A percentile compares a stretch with the other conserved stretches of the same genome.
phyloP scores from a whole-genome alignment of 2,797 vertebrate species.

The Labeo calbasu region DNA sequence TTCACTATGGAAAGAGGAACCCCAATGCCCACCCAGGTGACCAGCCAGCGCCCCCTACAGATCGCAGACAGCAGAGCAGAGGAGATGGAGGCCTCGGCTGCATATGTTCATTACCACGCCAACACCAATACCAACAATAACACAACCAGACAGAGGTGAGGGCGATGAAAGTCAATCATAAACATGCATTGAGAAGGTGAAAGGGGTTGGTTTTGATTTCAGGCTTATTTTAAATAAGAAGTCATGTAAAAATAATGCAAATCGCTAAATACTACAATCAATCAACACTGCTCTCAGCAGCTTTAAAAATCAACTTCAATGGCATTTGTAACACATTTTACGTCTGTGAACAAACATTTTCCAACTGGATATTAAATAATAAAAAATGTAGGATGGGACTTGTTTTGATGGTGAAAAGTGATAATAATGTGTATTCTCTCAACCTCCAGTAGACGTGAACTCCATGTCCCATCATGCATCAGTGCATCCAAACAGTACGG shows the following conservation, averaged over 20 bases:
- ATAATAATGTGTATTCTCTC: not conserved
- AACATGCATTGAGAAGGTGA: too few species aligned
- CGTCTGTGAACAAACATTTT: too few species aligned
- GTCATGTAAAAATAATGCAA: too few species aligned
- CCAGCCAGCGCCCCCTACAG: conserved; percentile 87
- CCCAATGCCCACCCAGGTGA: conserved; percentile 75
- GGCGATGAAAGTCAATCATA: too few species aligned
- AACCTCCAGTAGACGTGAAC: not conserved
- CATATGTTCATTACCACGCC: conserved; percentile 66
- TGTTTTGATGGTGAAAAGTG: not conserved
- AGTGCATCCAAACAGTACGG: not conserved
- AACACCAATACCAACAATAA: conserved; percentile 74
- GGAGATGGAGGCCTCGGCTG: conserved; percentile 80
- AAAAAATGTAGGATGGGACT: not conserved
- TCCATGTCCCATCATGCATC: conserved; percentile 39
- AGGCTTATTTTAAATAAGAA: not conserved
- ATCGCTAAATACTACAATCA: too few species aligned
- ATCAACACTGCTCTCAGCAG: too few species aligned
- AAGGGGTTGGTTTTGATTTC: too few species aligned
- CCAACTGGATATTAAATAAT: too few species aligned
- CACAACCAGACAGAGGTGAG: conserved; percentile 65
- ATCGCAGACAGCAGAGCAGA: conserved; percentile 79
- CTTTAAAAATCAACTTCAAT: too few species aligned
- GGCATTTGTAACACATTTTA: too few species aligned
- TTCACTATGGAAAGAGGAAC: conserved; percentile 80